A percentile compares a stretch with the other conserved stretches of the same genome.
phyloP scores from a whole-genome alignment of 2,113 vertebrate genomes.

The Phyllopteryx taeniolatus region DNA sequence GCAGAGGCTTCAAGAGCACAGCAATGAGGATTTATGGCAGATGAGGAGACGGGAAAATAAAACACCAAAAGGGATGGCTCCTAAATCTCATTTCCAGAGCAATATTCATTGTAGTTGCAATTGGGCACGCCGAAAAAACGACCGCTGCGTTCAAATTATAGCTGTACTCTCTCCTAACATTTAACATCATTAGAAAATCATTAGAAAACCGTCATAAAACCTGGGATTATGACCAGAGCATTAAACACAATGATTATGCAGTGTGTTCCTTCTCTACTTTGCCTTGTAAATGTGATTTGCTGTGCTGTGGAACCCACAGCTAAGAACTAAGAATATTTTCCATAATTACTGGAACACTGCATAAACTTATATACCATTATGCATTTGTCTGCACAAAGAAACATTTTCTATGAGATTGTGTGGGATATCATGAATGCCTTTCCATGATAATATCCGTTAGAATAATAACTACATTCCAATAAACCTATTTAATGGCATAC shows the following conservation, averaged over 20 bases:
- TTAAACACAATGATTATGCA: constrained; percentile 84
- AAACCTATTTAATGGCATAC: constrained; percentile 34
- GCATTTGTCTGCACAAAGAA: constrained; percentile 68
- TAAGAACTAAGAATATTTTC: constrained; percentile 71
- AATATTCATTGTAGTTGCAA: constrained; percentile 79
- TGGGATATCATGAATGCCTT: constrained; percentile 66
- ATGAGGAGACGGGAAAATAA: constrained; percentile 74
- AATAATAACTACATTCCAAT: constrained; percentile 59
- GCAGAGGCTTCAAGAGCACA: constrained; percentile 62
- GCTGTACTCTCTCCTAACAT: constrained; percentile 81
- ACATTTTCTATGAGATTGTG: constrained; percentile 63
- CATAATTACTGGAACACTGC: constrained; percentile 76
- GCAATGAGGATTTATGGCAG: constrained; percentile 80
- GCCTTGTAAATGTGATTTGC: constrained; percentile 77
- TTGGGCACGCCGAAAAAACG: constrained; percentile 66
- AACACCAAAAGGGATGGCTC: constrained; percentile 76
- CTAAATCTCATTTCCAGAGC: constrained; percentile 76
- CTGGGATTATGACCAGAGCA: constrained; percentile 81
- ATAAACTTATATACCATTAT: constrained; percentile 71
- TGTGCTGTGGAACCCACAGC: constrained; percentile 57
- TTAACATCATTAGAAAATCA: constrained; percentile 86
- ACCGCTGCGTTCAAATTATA: constrained; percentile 77
- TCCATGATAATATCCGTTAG: constrained; percentile 48
- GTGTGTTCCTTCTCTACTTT: constrained; percentile 70
- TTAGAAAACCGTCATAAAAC: constrained; percentile 84